Evolutionary conservation across 2,797 vertebrate species (phyloP), one percentile per base, ranked within the genome.

Genomic region (Clarias platycephalus): DNA sequence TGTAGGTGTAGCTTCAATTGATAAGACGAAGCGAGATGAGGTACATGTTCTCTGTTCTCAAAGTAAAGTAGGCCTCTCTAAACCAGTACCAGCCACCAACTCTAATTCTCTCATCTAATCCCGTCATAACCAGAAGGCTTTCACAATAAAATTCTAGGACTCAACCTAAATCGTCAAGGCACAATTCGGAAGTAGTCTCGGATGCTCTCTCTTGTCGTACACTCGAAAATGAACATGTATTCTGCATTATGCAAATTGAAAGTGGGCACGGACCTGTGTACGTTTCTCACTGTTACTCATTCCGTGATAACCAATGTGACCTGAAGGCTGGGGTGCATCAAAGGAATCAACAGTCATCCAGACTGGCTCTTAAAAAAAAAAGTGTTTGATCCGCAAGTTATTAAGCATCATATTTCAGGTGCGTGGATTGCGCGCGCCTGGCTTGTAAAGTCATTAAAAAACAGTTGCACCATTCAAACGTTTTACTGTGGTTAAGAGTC

Each of bases 161-260:
- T 44, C 4, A 12, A 31, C 13, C 49, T n/a, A 31, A 31, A 57
- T 15, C 26, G 34, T 34, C 26, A 76, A 22, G 53, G 9, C 53
- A 31, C 20, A 20, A 34, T 76, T 76, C 20, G 26, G 58, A 58
- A 58, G 74, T 58, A 76, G 55, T 24, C 18, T 58, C 2, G 53
- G 74, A 58, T 22, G 74, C 58, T 34, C 68, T 55, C 28, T 55
- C 28, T 4, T 34, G 24, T 71, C 53, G 44, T 63, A 62, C 26
- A 55, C 20, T 57, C 60, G 71, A 49, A 82, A 85, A 49, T 77
- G 62, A 60, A 5, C 15, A 57, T 22, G 31, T 80, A 6, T 76
- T 80, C 74, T 80, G 58, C 71, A 85, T 75, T 75, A 57, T 81
- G 79, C 70, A 81, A 44, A 66, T 70, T 77, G 53, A 70, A 68